Conservation (phyloP, 2,113 vertebrate species). For the Miniopterus natalensis region DNA sequence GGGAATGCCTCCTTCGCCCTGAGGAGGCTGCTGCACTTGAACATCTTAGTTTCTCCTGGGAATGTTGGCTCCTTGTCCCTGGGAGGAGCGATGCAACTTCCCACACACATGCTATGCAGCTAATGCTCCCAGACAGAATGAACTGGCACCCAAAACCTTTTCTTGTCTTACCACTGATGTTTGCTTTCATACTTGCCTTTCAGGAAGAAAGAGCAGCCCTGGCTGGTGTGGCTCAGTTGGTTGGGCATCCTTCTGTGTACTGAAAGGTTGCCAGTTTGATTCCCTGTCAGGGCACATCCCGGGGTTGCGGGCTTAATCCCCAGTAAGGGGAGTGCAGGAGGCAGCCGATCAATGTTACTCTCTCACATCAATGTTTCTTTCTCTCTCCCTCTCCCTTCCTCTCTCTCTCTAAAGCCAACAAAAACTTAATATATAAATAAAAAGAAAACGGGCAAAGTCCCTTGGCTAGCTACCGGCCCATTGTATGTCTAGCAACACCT, state of each 20-base stretch:
- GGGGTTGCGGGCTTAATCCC: background rate
- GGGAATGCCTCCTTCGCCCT: rapidly evolving
- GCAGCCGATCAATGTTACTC: background rate
- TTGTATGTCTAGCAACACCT: background rate
- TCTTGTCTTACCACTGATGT: background rate
- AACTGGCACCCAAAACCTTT: background rate
- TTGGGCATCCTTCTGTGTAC: too few relatives aligned
- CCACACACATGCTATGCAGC: background rate
- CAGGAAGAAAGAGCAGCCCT: too few relatives aligned
- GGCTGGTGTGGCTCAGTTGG: too few relatives aligned
- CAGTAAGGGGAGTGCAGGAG: background rate
- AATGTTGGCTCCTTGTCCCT: background rate
- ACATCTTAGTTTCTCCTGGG: background rate
- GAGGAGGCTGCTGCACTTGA: background rate
- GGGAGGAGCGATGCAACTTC: background rate
- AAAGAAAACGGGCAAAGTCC: too few relatives aligned
- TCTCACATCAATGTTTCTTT: background rate
- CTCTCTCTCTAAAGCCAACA: background rate
- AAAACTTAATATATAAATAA: background rate
- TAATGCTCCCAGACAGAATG: background rate
- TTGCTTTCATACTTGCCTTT: background rate
- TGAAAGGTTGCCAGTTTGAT: background rate
- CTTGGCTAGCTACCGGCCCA: background rate
- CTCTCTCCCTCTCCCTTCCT: background rate
- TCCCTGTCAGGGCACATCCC: background rate